These are phyloP conservation scores for Perca fluviatilis DNA, from an alignment of 2,113 vertebrate genomes.

Conservation along the genomic window DNA sequence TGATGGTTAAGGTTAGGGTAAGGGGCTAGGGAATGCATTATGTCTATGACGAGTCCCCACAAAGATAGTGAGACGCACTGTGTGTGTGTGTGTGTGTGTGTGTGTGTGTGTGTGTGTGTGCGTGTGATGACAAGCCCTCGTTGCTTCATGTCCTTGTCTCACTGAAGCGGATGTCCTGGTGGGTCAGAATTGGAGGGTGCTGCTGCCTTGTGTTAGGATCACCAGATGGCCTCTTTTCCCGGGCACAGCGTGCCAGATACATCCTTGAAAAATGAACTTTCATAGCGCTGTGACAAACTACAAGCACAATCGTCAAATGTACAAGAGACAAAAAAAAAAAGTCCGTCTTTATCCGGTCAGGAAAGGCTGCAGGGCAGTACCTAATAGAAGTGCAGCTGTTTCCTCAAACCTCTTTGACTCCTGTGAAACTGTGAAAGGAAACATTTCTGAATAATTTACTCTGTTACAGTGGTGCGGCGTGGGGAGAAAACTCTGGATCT, in stretches of 20 bases:
- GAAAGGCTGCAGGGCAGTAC: conserved; percentile 66
- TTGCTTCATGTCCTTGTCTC: conserved; percentile 58
- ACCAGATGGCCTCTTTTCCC: conserved; percentile 77
- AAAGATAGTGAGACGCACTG: too few species aligned
- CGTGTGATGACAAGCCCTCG: conserved; percentile 14
- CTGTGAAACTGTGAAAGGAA: conserved; percentile 60
- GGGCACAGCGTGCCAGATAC: conserved; percentile 51
- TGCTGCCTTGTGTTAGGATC: conserved; percentile 61
- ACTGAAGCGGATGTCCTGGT: conserved; percentile 68
- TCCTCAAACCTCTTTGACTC: conserved; percentile 71
- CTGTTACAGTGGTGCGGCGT: conserved; percentile 4
- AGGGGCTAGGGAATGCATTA: too few species aligned
- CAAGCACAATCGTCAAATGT: conserved; percentile 56
- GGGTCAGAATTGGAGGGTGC: conserved; percentile 63
- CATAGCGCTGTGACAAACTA: conserved; percentile 48
- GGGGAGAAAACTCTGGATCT: conserved; percentile 9
- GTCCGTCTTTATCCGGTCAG: conserved; percentile 54
- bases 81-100: neutral
- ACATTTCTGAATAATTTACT: conserved; percentile 72
- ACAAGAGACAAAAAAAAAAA: conserved; percentile 23
- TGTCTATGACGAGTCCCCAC: too few species aligned
- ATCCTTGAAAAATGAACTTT: conserved; percentile 72
- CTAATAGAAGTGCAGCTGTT: conserved; percentile 79
- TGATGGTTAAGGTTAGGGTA: too few species aligned
- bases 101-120: neutral